These are phyloP conservation scores for Cirrhinus mrigala DNA, from an alignment of 2,797 vertebrate genomes.

Conservation along the genomic window DNA sequence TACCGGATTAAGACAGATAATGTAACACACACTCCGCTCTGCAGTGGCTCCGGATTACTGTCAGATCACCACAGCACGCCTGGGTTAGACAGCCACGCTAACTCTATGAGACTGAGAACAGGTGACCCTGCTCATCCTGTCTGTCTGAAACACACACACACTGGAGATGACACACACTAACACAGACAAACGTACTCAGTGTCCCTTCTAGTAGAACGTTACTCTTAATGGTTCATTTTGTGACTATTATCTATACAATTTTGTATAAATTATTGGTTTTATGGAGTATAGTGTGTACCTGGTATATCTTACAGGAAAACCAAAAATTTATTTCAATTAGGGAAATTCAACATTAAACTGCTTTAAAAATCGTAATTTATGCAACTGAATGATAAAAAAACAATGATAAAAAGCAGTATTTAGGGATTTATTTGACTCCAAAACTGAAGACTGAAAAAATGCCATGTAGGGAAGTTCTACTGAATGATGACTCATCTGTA, in stretches of 20 bases:
- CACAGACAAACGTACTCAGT: neutral
- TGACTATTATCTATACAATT: neutral
- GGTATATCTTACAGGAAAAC: neutral
- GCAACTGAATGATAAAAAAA: neutral
- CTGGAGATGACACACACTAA: neutral
- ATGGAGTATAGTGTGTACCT: neutral
- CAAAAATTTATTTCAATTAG: neutral
- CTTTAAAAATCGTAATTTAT: neutral
- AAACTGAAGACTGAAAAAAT: neutral
- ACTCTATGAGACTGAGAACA: constrained; percentile 81
- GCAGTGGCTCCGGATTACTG: constrained; percentile 77
- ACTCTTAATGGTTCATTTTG: neutral
- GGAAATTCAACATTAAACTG: neutral
- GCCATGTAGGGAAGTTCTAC: neutral
- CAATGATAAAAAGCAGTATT: neutral
- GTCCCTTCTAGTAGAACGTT: neutral
- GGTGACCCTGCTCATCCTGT: constrained; percentile 74
- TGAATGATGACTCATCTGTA: neutral
- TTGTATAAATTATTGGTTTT: neutral
- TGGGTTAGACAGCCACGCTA: constrained; percentile 85
- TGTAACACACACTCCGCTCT: constrained; percentile 79
- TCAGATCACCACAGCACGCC: constrained; percentile 79
- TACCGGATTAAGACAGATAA: constrained; percentile 80
- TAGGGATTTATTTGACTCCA: neutral
- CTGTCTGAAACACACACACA: constrained; percentile 16